Evolutionary conservation across 2,888 invertebrate species (phyloP), one percentile per base, ranked within the genome.

Genomic region (Listrodromus nycthemerus): DNA sequence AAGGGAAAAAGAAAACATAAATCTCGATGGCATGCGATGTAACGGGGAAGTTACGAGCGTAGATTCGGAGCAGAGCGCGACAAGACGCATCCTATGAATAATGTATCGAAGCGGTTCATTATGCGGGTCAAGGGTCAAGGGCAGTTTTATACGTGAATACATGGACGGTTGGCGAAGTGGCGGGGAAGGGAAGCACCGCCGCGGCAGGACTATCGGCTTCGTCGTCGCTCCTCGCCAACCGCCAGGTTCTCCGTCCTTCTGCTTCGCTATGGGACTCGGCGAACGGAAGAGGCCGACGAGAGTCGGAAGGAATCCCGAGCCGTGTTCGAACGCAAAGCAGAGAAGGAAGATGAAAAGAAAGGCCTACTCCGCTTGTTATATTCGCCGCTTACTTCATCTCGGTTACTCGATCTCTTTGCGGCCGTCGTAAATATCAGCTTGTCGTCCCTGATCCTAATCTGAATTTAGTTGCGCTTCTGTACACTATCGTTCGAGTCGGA

Each of bases 71-170:
- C 89, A 88, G 89, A 88, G 86, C 88, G 87, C 88, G 89, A 90
- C 91, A 90, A 89, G 89, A 89, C 89, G 89, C 89, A 90, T 88
- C 88, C 89, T 89, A 92, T 92, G 91, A 91, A 91, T 92, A 91
- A 91, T 91, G 90, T 91, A 92, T 90, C 86, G 85, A 76, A 85
- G 87, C 83, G 88, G 88, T 90, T 91, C 91, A 91, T 92, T 91
- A 92, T 91, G 88, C 91, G 89, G 92, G 91, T 90, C 88, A 89
- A 87, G 89, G 91, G 91, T 91, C 91, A 91, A 92, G 91, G 91
- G 89, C 91, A 89, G 89, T 88, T 89, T 89, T 89, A 88, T 90
- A 87, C 87, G 87, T 87, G 89, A 88, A 89, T 89, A 89, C 88
- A 90, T 85, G 89, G 86, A 86, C 87, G 80, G 78, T 55, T 80